Conservation (phyloP, 2,888 invertebrate genomes). For the Pandemis heparana region DNA sequence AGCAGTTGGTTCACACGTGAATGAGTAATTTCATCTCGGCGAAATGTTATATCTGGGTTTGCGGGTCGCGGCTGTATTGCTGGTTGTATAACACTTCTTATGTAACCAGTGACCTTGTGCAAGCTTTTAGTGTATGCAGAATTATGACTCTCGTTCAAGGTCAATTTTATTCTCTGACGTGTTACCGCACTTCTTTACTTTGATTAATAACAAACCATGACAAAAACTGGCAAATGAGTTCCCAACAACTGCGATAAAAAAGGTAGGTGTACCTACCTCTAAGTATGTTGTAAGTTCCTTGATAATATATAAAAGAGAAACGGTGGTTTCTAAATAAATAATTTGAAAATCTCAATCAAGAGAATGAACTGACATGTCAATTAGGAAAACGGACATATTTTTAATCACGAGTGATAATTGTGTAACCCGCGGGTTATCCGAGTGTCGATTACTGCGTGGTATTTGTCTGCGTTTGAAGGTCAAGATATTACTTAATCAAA, state of each 20-base stretch:
- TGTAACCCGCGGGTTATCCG: conserved; percentile 31
- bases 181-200: background rate
- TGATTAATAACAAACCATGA: background rate
- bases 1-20: conserved; percentile 4
- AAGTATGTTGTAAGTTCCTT: background rate
- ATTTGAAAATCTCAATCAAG: background rate
- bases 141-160: conserved; percentile 59
- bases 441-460: background rate
- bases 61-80: conserved; percentile 50
- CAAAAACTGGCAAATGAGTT: background rate
- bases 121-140: conserved; percentile 49
- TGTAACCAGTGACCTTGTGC: conserved; percentile 68
- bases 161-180: conserved; percentile 53
- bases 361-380: background rate
- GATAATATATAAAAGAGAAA: background rate
- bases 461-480: conserved; percentile 15
- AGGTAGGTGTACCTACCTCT: background rate
- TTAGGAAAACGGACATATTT: conserved; percentile 4
- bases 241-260: background rate
- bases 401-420: conserved; percentile 18
- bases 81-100: conserved; percentile 60
- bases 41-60: conserved; percentile 53
- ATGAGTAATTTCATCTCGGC: conserved; percentile 10
- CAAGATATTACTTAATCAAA: conserved; percentile 6
- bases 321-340: background rate